A percentile compares a stretch with the other conserved stretches of the same genome.
phyloP scores from a whole-genome alignment of 2,113 vertebrate species.

The Oryzias woworae region DNA sequence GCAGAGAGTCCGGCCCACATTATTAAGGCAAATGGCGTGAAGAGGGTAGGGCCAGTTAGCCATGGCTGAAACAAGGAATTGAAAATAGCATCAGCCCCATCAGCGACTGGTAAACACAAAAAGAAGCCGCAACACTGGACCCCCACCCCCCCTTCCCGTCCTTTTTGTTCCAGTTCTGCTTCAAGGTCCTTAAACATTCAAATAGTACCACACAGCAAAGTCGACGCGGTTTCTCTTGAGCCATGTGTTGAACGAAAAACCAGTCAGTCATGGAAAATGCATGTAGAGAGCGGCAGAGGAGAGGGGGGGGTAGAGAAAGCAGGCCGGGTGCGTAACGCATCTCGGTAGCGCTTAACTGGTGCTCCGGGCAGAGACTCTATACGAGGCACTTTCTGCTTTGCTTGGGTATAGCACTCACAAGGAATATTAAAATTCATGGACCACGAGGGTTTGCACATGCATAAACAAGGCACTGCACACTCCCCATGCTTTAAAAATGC shows the following conservation, averaged over 20 bases:
- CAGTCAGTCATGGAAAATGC: constrained; percentile 70
- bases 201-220: constrained; percentile 61
- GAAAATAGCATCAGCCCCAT: constrained; percentile 73
- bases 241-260: constrained; percentile 42
- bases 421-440: constrained; percentile 72
- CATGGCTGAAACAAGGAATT: constrained; percentile 66
- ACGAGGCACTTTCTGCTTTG: constrained; percentile 65
- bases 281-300: constrained; percentile 46
- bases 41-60: constrained; percentile 66
- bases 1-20: constrained; percentile 66
- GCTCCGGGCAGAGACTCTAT: constrained; percentile 53
- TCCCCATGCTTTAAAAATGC: constrained; percentile 40
- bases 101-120: constrained; percentile 72
- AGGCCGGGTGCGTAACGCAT: constrained; percentile 40
- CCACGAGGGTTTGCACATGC: constrained; percentile 51
- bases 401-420: constrained; percentile 63
- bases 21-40: constrained; percentile 74
- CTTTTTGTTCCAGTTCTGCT: constrained; percentile 20
- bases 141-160: constrained; percentile 14
- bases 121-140: constrained; percentile 49
- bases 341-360: constrained; percentile 51
- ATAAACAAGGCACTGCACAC: constrained; percentile 46
- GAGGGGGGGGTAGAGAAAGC: constrained; percentile 24
- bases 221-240: constrained; percentile 25
- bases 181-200: constrained; percentile 14